Evolutionary conservation across 2,888 invertebrate genomes (phyloP).

Genomic region (Cerastoderma edule): DNA sequence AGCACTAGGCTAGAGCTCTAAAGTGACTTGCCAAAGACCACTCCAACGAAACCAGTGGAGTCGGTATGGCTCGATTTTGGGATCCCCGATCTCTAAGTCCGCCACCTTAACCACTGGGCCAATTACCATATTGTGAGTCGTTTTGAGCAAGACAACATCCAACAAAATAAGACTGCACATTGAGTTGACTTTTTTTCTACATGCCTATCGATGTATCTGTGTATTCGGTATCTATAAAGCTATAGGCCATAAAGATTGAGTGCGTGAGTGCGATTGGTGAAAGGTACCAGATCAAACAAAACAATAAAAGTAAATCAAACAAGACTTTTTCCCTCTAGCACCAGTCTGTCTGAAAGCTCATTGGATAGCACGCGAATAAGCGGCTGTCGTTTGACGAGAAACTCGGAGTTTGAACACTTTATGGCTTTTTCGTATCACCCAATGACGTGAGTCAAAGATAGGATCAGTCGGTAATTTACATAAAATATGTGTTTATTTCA

Average conservation of each 20-base stretch:
- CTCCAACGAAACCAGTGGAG: too few species aligned
- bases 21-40: too few species aligned
- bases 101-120: too few species aligned
- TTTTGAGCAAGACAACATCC: too few species aligned
- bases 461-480: conserved; percentile 14
- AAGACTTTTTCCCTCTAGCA: neutral
- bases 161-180: too few species aligned
- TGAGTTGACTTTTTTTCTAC: too few species aligned
- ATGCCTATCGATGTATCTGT: too few species aligned
- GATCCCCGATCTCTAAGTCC: too few species aligned
- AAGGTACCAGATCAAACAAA: neutral
- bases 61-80: too few species aligned
- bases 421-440: conserved; percentile 15
- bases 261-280: neutral
- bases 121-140: too few species aligned
- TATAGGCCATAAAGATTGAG: neutral
- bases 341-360: neutral
- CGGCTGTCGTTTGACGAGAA: neutral
- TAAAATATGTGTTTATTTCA: conserved; percentile 15
- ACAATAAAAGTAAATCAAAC: neutral
- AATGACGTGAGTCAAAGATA: conserved; percentile 10
- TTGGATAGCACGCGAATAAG: conserved; percentile 11
- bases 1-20: too few species aligned
- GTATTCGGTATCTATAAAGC: too few species aligned
- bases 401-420: conserved; percentile 9